These are phyloP conservation scores for Trachythela sp. DNA, from an alignment of 64 coral and sea anemone genomes.

Conservation along the genomic window DNA sequence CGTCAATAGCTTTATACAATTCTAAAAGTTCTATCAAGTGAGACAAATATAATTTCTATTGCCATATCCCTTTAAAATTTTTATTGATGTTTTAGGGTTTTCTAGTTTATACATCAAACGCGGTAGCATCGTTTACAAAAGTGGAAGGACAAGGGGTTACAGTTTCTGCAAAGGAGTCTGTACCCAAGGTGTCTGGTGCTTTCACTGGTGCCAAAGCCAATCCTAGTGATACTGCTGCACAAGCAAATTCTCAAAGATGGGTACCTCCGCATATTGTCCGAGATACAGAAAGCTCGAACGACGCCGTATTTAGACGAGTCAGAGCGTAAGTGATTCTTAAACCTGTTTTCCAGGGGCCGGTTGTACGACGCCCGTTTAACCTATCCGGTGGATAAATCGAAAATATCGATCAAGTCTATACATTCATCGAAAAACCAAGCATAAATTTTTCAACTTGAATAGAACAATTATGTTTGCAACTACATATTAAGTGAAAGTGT, in stretches of 20 bases:
- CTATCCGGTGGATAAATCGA: neutral
- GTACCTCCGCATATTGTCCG: conserved; percentile 5
- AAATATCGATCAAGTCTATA: too few relatives aligned
- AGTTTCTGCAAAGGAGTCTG: conserved; percentile 14
- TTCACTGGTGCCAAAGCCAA: conserved; percentile 14
- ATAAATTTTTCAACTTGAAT: too few relatives aligned
- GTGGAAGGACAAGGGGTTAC: conserved; percentile 29
- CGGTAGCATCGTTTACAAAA: conserved; percentile 19
- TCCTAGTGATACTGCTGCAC: neutral
- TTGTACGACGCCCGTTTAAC: too few relatives aligned
- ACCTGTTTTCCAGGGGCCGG: neutral
- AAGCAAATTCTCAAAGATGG: conserved; percentile 28
- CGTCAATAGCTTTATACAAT: too few relatives aligned
- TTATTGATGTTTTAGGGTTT: neutral
- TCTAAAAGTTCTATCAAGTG: too few relatives aligned
- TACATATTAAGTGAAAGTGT: too few relatives aligned
- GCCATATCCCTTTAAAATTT: neutral
- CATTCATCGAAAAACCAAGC: too few relatives aligned
- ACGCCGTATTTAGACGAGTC: neutral
- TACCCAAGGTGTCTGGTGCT: conserved; percentile 26
- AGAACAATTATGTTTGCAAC: too few relatives aligned
- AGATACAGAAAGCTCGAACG: neutral
- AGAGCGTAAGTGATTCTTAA: conserved; percentile 4
- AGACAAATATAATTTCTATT: too few relatives aligned
- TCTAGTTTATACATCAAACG: neutral